phyloP scores from a whole-genome alignment of 2,888 invertebrate species.

The Boloria euphrosyne region DNA sequence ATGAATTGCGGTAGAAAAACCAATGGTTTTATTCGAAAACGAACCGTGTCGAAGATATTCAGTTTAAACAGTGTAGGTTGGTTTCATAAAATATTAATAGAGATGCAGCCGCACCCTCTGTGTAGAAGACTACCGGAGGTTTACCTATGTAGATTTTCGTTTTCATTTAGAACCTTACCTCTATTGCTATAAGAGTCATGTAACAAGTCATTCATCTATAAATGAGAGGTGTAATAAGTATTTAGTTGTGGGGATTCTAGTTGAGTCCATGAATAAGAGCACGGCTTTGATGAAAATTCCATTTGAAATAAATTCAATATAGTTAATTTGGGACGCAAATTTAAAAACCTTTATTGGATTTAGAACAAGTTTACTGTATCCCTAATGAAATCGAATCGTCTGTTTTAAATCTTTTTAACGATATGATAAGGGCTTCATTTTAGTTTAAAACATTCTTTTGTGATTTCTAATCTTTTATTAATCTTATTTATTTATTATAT shows the following conservation, averaged over 20 bases:
- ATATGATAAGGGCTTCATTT: too few species aligned
- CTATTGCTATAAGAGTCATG: conserved; percentile 11
- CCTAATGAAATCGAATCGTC: conserved; percentile 5
- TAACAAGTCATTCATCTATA: not conserved
- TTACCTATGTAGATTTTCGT: conserved; percentile 23
- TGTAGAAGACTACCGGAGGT: conserved; percentile 5
- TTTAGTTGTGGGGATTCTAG: conserved; percentile 48
- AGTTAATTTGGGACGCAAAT: conserved; percentile 35
- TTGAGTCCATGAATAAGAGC: conserved; percentile 38
- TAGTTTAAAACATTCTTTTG: too few species aligned
- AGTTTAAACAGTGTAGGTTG: conserved; percentile 73
- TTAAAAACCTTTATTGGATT: conserved; percentile 32
- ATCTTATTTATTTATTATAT: too few species aligned
- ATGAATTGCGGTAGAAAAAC: conserved; percentile 17
- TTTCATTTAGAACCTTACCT: conserved; percentile 20
- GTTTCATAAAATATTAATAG: conserved; percentile 76
- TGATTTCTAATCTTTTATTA: too few species aligned
- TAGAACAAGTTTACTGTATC: conserved; percentile 2
- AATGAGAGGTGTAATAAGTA: conserved; percentile 49
- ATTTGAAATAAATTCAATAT: conserved; percentile 41
- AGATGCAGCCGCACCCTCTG: conserved; percentile 61
- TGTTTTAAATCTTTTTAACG: not conserved
- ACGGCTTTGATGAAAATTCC: conserved; percentile 40
- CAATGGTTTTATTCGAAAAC: conserved; percentile 27
- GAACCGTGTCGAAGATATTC: conserved; percentile 44